phyloP scores from a whole-genome alignment of 2,797 vertebrate genomes.

The Danio albolineatus region DNA sequence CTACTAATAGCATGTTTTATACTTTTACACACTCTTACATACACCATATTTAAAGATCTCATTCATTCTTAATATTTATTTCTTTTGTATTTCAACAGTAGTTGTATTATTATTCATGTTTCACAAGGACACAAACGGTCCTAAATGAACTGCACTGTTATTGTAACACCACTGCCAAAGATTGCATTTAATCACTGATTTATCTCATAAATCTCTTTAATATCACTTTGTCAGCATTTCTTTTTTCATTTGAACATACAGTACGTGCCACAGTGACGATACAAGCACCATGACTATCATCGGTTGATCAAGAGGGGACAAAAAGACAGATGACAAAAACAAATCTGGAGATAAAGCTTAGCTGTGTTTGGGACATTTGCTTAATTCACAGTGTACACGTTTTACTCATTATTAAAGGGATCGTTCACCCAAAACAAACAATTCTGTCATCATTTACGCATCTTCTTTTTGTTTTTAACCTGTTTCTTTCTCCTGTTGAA shows the following conservation, averaged over 20 bases:
- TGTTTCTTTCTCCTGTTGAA: too few species aligned
- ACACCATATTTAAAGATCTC: not conserved
- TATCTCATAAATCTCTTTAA: constrained; percentile 6
- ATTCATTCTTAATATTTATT: constrained; percentile 17
- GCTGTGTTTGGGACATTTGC: not conserved
- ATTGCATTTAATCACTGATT: constrained; percentile 11
- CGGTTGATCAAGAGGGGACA: not conserved
- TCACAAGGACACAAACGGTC: constrained; percentile 4
- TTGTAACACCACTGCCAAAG: constrained; percentile 1
- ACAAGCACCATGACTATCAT: not conserved
- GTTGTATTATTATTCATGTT: constrained; percentile 4
- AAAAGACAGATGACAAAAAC: too few species aligned
- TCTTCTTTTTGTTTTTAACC: too few species aligned
- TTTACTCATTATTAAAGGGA: too few species aligned
- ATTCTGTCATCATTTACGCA: too few species aligned
- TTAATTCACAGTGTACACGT: not conserved
- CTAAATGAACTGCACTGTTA: not conserved
- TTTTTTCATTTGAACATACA: constrained; percentile 26
- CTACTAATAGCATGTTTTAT: not conserved
- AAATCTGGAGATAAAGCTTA: not conserved
- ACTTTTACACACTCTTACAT: not conserved
- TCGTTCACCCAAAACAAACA: too few species aligned
- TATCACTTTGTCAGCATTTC: not conserved
- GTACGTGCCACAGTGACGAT: not conserved
- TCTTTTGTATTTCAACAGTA: not conserved